Base-by-base conservation (phyloP, 2,888 invertebrate genomes). In the Pachydiplax longipennis region DNA sequence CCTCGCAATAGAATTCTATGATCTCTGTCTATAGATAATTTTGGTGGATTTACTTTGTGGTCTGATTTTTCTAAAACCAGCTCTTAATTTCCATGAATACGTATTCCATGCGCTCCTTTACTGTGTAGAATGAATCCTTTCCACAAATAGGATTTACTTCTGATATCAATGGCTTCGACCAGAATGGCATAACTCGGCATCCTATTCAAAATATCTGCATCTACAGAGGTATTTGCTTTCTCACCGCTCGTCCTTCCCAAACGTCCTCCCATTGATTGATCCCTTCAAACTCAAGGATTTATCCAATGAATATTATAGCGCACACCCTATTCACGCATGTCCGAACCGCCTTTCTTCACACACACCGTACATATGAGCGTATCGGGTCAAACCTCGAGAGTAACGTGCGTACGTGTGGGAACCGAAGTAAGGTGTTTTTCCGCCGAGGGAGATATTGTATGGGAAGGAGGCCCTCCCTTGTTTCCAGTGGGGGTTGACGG, bases 321-420 rank as follows among this genome's bases (percentile, higher is more conserved):
- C 48, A 31, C 12, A 15, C 22, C n/a, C n/a, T 48, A 48, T 73
- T 73, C 73, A 73, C 25, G 31, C 31, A 31, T 13, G 25, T 73
- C 13, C 83, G 58, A 53, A 10, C 25, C 53, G 37, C 80, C 80
- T 35, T 31, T 80, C 80, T n/a, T 13, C 81, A 18, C 40, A 35
- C 81, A 61, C 37, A 25, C 31, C 35, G 37, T 37, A 58, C 0
- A 53, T 3, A 37, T 80, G 12, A 25, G 18, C 80, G 81, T 22
- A 37, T 44, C 37, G 37, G 81, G 40, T 40, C 37, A 44, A 37
- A 80, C 35, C 35, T 12, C 35, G 10, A 8, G 81, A 22, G 81
- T 37, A 81, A 13, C 37, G 53, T 61, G 87, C 87, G 87, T 61
- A 73, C 13, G 87, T 87, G 87, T 87, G 87, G 87, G 87, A 87